These are phyloP conservation scores for Megalopta genalis DNA, from an alignment of 1,140 invertebrate species.

Conservation along the genomic window DNA sequence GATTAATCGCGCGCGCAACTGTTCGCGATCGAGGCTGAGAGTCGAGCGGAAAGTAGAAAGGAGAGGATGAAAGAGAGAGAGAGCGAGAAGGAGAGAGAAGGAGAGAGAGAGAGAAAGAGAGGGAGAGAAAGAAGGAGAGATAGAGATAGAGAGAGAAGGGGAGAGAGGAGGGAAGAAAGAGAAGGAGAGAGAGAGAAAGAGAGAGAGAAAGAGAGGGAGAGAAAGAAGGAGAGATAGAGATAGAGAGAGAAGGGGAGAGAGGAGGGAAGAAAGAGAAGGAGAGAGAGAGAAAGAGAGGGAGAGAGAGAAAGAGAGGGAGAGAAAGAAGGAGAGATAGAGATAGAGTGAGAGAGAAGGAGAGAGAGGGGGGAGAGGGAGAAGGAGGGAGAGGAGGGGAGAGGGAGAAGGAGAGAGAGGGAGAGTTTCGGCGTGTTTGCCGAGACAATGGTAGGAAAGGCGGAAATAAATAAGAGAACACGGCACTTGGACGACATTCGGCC, in stretches of 20 bases:
- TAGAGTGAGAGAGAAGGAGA: not conserved
- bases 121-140: not conserved
- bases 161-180: not conserved
- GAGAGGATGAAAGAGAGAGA: not conserved
- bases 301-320: not conserved
- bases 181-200: too few relatives aligned
- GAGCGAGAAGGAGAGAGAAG: too few relatives aligned
- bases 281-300: too few relatives aligned
- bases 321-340: not conserved
- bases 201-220: not conserved
- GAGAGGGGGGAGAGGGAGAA: too few relatives aligned
- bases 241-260: not conserved
- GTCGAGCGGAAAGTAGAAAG: not conserved
- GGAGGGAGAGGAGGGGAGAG: not conserved
- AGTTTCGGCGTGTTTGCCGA: slow-evolving; percentile 28
- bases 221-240: too few relatives aligned
- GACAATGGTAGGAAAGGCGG: slow-evolving; percentile 42
- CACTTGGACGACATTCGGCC: slow-evolving; percentile 41
- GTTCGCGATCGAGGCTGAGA: slow-evolving; percentile 22
- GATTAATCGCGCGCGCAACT: slow-evolving; percentile 37
- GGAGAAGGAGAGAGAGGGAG: too few relatives aligned
- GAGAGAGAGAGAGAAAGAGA: not conserved
- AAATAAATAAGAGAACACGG: slow-evolving; percentile 55
- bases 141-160: not conserved
- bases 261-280: not conserved